phyloP scores from a whole-genome alignment of 2,888 invertebrate species.

The Xylophagus ater region DNA sequence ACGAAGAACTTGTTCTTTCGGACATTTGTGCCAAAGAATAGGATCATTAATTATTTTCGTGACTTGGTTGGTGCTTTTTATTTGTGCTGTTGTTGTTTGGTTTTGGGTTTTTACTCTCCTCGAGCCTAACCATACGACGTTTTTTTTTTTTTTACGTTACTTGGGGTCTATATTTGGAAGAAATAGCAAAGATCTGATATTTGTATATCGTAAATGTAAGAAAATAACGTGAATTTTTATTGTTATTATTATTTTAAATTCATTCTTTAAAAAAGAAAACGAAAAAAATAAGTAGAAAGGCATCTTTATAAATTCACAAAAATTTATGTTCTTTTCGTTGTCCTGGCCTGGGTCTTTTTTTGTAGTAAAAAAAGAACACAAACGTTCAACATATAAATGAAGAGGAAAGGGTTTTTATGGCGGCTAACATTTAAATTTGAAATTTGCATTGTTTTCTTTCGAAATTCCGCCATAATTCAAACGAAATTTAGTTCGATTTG shows the following conservation, averaged over 20 bases:
- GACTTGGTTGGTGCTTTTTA: slow-evolving; percentile 8
- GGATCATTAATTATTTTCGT: slow-evolving; percentile 14
- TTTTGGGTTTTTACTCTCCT: no score
- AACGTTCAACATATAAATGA: no score
- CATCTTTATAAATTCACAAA: neutral
- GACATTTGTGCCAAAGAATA: slow-evolving; percentile 12
- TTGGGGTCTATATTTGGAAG: no score
- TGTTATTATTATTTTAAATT: neutral
- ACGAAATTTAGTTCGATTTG: neutral
- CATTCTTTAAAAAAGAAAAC: neutral
- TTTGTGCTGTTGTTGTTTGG: neutral
- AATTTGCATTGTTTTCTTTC: neutral
- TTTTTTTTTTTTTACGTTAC: no score
- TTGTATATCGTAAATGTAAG: neutral
- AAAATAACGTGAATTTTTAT: neutral
- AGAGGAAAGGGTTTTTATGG: neutral
- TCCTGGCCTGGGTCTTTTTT: neutral
- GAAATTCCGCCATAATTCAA: neutral
- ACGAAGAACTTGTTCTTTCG: slow-evolving; percentile 12
- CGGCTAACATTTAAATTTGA: neutral
- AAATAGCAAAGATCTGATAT: neutral
- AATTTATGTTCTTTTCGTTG: neutral
- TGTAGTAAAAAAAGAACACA: neutral
- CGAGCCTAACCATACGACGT: no score
- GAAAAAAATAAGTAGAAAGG: neutral